phyloP scores from a whole-genome alignment of 2,797 vertebrate species.

The Peromyscus aztecus region DNA sequence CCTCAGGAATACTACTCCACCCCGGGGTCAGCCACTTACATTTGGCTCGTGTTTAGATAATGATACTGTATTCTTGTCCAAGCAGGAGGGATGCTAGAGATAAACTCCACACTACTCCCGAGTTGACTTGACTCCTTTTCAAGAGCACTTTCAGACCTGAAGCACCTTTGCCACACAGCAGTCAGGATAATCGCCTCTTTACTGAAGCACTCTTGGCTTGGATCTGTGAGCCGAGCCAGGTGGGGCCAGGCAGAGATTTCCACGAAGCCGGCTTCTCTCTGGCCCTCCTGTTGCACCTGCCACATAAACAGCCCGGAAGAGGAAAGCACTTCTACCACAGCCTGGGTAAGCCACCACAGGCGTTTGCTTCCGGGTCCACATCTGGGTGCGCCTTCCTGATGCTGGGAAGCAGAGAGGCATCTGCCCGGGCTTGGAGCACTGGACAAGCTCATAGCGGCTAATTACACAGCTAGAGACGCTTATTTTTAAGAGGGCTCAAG shows the following conservation, averaged over 20 bases:
- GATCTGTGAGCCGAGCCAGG: slow-evolving; percentile 76
- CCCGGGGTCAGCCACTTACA: slow-evolving; percentile 68
- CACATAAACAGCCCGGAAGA: slow-evolving; percentile 64
- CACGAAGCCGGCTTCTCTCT: slow-evolving; percentile 20
- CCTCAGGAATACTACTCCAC: slow-evolving; percentile 64
- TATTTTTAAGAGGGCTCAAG: slow-evolving; percentile 76
- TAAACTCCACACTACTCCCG: slow-evolving; percentile 49
- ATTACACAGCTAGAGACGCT: slow-evolving; percentile 67
- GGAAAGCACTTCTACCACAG: slow-evolving; percentile 43
- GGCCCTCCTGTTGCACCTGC: slow-evolving; percentile 75
- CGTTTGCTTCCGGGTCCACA: slow-evolving; percentile 13
- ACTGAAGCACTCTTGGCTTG: slow-evolving; percentile 41
- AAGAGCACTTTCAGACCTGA: slow-evolving; percentile 71
- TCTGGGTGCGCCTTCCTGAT: slow-evolving; percentile 22
- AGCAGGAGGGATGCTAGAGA: slow-evolving; percentile 40
- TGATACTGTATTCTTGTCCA: slow-evolving; percentile 67
- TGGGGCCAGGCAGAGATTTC: slow-evolving; percentile 67
- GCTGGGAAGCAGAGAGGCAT: neutral
- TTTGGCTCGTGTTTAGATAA: slow-evolving; percentile 72
- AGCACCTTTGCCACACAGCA: slow-evolving; percentile 73
- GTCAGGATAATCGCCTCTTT: slow-evolving; percentile 76
- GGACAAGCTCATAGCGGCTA: slow-evolving; percentile 59
- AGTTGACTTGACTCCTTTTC: slow-evolving; percentile 65
- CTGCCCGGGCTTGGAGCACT: neutral
- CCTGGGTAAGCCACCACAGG: slow-evolving; percentile 1